Conservation (phyloP, 2,888 invertebrate genomes). For the Eristalis intricaria region DNA sequence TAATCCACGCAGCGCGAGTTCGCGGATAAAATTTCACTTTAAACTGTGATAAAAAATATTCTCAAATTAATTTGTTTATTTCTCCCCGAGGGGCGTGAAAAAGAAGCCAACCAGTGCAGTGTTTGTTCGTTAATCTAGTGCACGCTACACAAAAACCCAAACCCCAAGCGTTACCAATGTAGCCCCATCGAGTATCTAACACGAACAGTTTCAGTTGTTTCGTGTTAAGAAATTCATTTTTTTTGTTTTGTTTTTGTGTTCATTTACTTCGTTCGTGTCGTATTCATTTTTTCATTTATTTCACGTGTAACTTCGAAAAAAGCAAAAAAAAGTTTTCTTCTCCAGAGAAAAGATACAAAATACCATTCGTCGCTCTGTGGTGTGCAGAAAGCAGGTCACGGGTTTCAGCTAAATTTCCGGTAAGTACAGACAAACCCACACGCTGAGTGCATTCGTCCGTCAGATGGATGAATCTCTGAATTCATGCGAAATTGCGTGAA, state of each 20-base stretch:
- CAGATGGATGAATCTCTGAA: not conserved
- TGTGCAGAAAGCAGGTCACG: constrained; percentile 61
- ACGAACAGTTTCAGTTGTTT: constrained; percentile 65
- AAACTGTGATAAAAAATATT: constrained; percentile 11
- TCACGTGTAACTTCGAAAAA: not conserved
- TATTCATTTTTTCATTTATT: constrained; percentile 11
- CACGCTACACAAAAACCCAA: constrained; percentile 21
- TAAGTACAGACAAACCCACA: constrained; percentile 27
- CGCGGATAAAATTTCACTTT: constrained; percentile 36
- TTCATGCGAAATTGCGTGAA: not conserved
- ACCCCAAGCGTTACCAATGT: constrained; percentile 63
- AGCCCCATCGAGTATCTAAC: constrained; percentile 62
- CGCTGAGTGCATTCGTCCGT: not conserved
- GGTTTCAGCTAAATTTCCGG: constrained; percentile 60
- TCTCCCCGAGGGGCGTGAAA: not conserved
- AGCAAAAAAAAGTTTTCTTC: constrained; percentile 19
- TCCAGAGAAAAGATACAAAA: constrained; percentile 7
- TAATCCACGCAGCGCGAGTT: constrained; percentile 57
- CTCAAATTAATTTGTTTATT: constrained; percentile 28
- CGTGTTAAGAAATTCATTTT: constrained; percentile 51
- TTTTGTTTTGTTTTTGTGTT: not conserved
- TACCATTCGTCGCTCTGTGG: not conserved
- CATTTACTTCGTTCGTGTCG: constrained; percentile 12
- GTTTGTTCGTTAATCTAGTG: constrained; percentile 42
- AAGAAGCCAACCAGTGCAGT: not conserved